Evolutionary conservation across 2,888 invertebrate genomes (phyloP), one percentile per base, ranked within the genome.

Genomic region (Phorcus lineatus): DNA sequence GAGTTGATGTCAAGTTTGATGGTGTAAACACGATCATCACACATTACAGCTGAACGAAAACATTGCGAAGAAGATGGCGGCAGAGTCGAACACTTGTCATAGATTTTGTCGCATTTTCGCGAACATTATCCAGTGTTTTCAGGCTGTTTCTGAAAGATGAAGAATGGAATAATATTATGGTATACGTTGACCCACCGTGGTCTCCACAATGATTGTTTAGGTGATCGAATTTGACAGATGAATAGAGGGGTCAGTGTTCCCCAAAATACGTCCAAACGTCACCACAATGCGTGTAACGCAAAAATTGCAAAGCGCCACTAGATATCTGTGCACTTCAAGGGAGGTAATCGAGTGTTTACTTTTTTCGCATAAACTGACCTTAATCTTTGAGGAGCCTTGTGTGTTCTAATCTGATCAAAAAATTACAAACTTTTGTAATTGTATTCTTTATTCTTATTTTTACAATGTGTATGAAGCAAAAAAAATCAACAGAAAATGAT

Each of bases 161-260:
- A 70, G 28, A 28, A n/a, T 36, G 9, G 70, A 70, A 40, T 36
- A 70, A 70, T 40, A 70, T 31, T n/a, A 36, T 9, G 17, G 70
- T 17, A 70, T 36, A 36, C 16, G 31, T 54, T 76, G 53, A 76
- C 76, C 53, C 53, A 76, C 76, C 76, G 76, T 76, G 54, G 76
- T 24, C 76, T 76, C 76, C 76, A 76, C 76, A 24, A 55, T 76
- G 76, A 76, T 31, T 54, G 55, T 74, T 76, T 55, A 31, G 24
- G 22, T 76, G 76, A 40, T 19, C 53, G 52, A 55, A 54, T 36
- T 55, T 76, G 36, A 76, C 54, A 54, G 54, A 53, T 24, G 54
- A 55, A 76, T 16, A 54, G 31, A 76, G 55, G n/a, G 36, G 31
- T 76, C 76, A 76, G 55, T 54, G 70, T 70, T 70, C 31, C 40